Evolutionary conservation across 2,888 invertebrate species (phyloP), one percentile per base, ranked within the genome.

Genomic region (Byasa hedistus): DNA sequence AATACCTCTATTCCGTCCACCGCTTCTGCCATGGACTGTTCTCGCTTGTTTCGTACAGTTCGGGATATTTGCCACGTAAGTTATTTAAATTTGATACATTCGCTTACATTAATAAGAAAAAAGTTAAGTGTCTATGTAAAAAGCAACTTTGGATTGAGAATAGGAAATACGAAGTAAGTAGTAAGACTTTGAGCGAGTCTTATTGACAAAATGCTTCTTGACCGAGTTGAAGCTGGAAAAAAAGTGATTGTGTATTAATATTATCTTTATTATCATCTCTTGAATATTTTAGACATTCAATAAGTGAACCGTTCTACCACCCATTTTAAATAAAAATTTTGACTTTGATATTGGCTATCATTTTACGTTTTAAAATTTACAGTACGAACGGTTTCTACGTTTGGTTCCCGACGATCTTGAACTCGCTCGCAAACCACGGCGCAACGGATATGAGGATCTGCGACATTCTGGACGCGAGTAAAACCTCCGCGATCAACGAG

Each of bases 41-140:
- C 94, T 94, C 0, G 88, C 93, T 3, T 93, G 94, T 78, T 89
- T 92, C 65, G 93, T 95, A 22, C 94, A 94, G 78, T 94, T 94
- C 70, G 92, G 94, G 8, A 94, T 94, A 70, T 94, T 95, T 89
- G 94, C 94, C 71, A 94, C 94, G 95, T 95, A 82, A 87, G 93
- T 83, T 39, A 51, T 27, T 5, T 48, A 48, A 32, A 32, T 32
- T 32, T 32, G 4, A 32, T 8, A 32, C 10, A 7, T 10, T 32
- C 32, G 7, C 10, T 10, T 10, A 10, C 32, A 32, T 32, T 10
- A 27, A 7, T 27, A 32, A 32, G 8, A 0, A 32, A 32, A 32
- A 7, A 8, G 32, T 10, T 32, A 5, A 32, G 32, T 3, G 32
- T 32, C 32, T 32, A 32, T 32, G 32, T 32, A 7, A 32, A 32